phyloP scores from a whole-genome alignment of 2,113 vertebrate genomes.

The Dicentrarchus labrax region DNA sequence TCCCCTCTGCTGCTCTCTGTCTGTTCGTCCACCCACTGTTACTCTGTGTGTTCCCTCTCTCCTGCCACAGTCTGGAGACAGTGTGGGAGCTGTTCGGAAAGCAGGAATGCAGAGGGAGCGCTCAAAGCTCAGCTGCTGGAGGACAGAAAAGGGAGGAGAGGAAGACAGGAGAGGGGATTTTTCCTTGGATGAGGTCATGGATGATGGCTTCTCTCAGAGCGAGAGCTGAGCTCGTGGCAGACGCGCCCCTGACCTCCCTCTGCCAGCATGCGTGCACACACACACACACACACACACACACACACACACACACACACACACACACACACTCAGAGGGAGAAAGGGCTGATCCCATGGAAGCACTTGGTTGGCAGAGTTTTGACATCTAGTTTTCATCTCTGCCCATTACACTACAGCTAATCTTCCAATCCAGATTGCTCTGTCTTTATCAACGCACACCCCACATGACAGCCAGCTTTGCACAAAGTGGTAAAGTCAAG shows the following conservation, averaged over 20 bases:
- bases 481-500: conserved; percentile 43
- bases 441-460: conserved; percentile 61
- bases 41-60: conserved; percentile 64
- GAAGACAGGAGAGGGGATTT: conserved; percentile 78
- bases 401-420: conserved; percentile 70
- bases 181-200: conserved; percentile 85
- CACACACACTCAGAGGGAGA: conserved; percentile 20
- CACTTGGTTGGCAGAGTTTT: conserved; percentile 47
- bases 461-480: conserved; percentile 55
- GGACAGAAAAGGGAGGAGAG: conserved; percentile 61
- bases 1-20: conserved; percentile 56
- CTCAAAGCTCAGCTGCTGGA: conserved; percentile 63
- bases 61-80: conserved; percentile 63
- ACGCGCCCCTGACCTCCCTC: conserved; percentile 76
- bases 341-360: conserved; percentile 51
- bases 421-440: conserved; percentile 55
- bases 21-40: conserved; percentile 62
- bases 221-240: conserved; percentile 75
- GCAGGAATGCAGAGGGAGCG: conserved; percentile 79
- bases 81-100: conserved; percentile 81
- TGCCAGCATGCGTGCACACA: conserved; percentile 20
- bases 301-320: conserved; percentile 39
- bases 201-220: conserved; percentile 72
- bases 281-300: conserved; percentile 36
- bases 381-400: conserved; percentile 72